Evolutionary conservation across 2,888 invertebrate genomes (phyloP), one percentile per base, ranked within the genome.

Genomic region (Tachina lurida): DNA sequence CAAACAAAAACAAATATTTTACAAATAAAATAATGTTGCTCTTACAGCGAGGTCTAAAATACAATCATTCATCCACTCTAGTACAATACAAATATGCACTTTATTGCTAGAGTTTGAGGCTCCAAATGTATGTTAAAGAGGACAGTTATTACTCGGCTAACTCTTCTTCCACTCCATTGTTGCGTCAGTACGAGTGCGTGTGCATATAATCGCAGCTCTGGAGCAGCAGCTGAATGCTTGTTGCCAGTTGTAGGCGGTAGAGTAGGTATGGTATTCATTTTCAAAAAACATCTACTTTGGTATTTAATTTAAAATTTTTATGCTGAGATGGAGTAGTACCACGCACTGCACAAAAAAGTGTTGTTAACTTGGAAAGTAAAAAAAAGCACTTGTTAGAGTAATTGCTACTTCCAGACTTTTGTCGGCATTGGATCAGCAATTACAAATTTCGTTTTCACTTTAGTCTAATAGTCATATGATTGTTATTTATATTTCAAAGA

Each of bases 221-320:
- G 45, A 43, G 31, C 7, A 47, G 63, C 56, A 17, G 63, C 2
- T 31, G 31, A 31, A 31, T 31, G 31, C 22, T 22, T 47, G 52
- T 62, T 70, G 31, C 15, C 73, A 22, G n/a, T 41, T 60, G 39
- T n/a, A 71, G 65, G 47, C 41, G 41, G 70, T 54, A 65, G 60
- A 74, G 81, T 76, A 68, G 47, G 22, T 73, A 49, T 77, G 84
- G 88, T 84, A 84, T 87, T 88, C 83, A 87, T 86, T 87, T 86
- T 73, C 58, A 73, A 87, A 87, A 84, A 78, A 83, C 82, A 84
- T 84, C 85, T 86, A 65, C 54, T 85, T 76, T 87, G 87, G 83
- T 78, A 83, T 87, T 84, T 84, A 84, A 84, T 84, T 86, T 76
- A 58, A 76, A n/a, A 76, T 81, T 82, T 83, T 74, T 74, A 31